Percentiles rank a stretch among this genome's conserved stretches.
phyloP scores from a whole-genome alignment of 2,113 vertebrate genomes.

The Phoxinus phoxinus region DNA sequence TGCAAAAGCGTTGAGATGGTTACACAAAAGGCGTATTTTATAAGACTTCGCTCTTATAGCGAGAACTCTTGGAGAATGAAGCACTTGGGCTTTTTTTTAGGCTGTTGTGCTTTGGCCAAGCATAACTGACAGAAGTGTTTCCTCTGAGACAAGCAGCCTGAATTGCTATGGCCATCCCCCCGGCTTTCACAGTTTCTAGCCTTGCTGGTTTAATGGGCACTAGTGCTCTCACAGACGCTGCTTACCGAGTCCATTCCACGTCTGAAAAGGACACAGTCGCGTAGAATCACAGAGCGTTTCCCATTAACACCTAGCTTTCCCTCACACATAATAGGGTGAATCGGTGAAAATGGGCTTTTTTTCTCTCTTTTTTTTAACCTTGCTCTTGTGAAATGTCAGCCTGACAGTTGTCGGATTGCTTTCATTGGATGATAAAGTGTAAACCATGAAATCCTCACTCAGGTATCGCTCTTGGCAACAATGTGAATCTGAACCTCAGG shows the following conservation, averaged over 20 bases:
- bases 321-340: slow-evolving; percentile 20
- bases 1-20: neutral
- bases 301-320: slow-evolving; percentile 27
- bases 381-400: slow-evolving; percentile 15
- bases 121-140: slow-evolving; percentile 26
- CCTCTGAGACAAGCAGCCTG: slow-evolving; percentile 12
- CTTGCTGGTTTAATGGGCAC: slow-evolving; percentile 22
- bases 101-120: slow-evolving; percentile 20
- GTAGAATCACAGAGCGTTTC: slow-evolving; percentile 21
- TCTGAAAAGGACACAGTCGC: slow-evolving; percentile 4
- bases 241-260: slow-evolving; percentile 21
- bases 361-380: neutral
- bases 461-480: slow-evolving; percentile 9
- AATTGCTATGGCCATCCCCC: slow-evolving; percentile 19
- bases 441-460: slow-evolving; percentile 20
- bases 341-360: neutral
- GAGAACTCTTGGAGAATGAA: neutral
- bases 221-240: slow-evolving; percentile 9
- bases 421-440: slow-evolving; percentile 17
- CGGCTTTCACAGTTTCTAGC: slow-evolving; percentile 36
- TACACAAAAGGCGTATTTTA: neutral
- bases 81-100: slow-evolving; percentile 3
- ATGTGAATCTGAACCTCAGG: neutral
- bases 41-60: neutral
- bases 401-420: slow-evolving; percentile 7